Base-by-base conservation (phyloP, 2,888 invertebrate genomes). In the Hartigia nigra region DNA sequence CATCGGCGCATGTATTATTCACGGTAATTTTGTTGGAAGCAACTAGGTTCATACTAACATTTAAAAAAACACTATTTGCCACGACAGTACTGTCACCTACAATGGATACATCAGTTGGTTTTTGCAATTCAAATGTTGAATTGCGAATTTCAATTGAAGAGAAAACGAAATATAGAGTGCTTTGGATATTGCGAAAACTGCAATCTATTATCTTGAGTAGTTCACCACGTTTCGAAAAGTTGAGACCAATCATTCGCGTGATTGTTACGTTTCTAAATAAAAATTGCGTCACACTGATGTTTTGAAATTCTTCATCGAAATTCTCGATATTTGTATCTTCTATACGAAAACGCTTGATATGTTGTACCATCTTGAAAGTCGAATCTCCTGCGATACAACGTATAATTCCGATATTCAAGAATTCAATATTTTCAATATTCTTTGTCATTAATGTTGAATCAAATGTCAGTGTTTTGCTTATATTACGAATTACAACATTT, bases 1-100 rank as follows among this genome's bases (percentile, higher is more conserved):
- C 89, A 74, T 87, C 86, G 12, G 87, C 89, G 77, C 90, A 90
- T n/a, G 83, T 87, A 4, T 76, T 80, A 5, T 81, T 84, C 70
- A 89, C 82, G n/a, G 34, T 78, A 39, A 87, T 85, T 32, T 78
- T 74, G 0, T 79, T 70, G 4, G 78, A 77, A 0, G 87, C 85
- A 4, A 87, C 85, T 3, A 90, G 70, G 76, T 86, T 89, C 79
- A 87, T 82, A 74, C 85, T 87, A 11, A 85, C 84, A 75, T 90
- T 89, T 2, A 84, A 81, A 72, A 90, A 88, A 5, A 85, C 80
- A 74, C 84, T 87, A 70, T 86, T 81, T 12, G 77, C 77, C n/a
- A 90, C 82, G n/a, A 77, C 11, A 1, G 85, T 83, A 1, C 31
- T 70, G 3, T 81, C 78, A 5, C 86, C 86, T 32, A 87, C 86